Percentiles rank a stretch among this genome's conserved stretches.
phyloP scores from a whole-genome alignment of 2,888 invertebrate species.

The Protula sp. region DNA sequence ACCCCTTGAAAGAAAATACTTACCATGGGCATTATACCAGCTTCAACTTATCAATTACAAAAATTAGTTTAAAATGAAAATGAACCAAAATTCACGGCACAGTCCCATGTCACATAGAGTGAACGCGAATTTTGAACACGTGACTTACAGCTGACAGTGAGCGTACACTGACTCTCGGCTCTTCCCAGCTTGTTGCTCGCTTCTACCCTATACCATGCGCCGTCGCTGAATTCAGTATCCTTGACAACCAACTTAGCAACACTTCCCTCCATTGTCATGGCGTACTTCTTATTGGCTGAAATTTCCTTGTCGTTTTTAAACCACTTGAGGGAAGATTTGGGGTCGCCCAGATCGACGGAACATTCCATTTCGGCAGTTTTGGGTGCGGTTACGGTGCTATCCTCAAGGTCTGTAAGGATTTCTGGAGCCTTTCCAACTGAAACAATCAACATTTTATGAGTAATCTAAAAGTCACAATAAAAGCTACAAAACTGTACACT shows the following conservation, averaged over 20 bases:
- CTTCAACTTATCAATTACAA: too few species aligned
- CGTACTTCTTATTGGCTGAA: conserved; percentile 40
- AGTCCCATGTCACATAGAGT: too few species aligned
- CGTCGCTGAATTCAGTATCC: conserved; percentile 41
- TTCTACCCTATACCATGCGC: conserved; percentile 43
- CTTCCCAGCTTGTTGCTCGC: conserved; percentile 45
- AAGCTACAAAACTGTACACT: too few species aligned
- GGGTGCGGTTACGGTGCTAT: conserved; percentile 11
- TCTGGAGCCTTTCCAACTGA: conserved; percentile 42
- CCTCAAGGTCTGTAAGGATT: conserved; percentile 20
- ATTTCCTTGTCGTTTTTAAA: conserved; percentile 46
- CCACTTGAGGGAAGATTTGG: conserved; percentile 40
- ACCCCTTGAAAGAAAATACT: too few species aligned
- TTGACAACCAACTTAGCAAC: conserved; percentile 62
- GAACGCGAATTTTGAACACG: too few species aligned
- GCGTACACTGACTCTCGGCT: conserved; percentile 41
- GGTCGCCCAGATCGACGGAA: conserved; percentile 43
- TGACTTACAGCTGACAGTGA: conserved; percentile 44
- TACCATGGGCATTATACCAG: too few species aligned
- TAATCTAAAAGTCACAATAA: too few species aligned
- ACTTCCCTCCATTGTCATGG: conserved; percentile 42
- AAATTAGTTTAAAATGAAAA: too few species aligned
- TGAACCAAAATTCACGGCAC: too few species aligned
- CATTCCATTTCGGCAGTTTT: conserved; percentile 15
- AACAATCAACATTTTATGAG: too few species aligned